Base-by-base conservation (phyloP, 2,888 invertebrate species). In the Polia nebulosa region DNA sequence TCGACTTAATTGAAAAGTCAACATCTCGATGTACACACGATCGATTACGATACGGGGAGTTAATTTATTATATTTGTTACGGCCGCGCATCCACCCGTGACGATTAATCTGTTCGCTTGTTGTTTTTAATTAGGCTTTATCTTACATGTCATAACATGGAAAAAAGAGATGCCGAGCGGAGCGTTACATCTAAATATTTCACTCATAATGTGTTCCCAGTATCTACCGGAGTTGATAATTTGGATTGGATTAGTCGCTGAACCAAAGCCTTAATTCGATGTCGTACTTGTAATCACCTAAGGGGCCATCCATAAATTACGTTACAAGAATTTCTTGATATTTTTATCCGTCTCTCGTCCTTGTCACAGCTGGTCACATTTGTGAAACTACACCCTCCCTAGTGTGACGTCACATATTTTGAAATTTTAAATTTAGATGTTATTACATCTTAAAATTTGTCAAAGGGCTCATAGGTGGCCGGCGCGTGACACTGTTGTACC, bases 1-100 rank as follows among this genome's bases (percentile, higher is more conserved):
- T 87, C 86, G 89, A 90, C 90, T 94, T 94, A 95, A 95, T 95
- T 95, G 95, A 95, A 95, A 95, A 95, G 95, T 95, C 95, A 94
- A 93, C 93, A 93, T 93, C 94, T 90, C 90, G 89, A 90, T 89
- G 85, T 81, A 85, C 86, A 81, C 85, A 88, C 89, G 89, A 92
- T 92, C 89, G 91, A 92, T 93, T 91, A 90, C 89, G 89, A 89
- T 89, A 87, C 87, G 87, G 87, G 83, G 80, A 84, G 77, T 86
- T 91, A 87, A 91, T 92, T 91, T 90, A 91, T 91, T 91, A 90
- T 89, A 88, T 88, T 87, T 82, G 87, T 87, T 79, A 83, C 77
- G 63, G 70, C 70, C 78, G 74, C 58, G 68, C 64, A 65, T 76
- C 63, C 69, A 73, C 66, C 44, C 34, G 49, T 36, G 63, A 39